Conservation (phyloP, 2,797 vertebrate species). For the Gallirallus australis region DNA sequence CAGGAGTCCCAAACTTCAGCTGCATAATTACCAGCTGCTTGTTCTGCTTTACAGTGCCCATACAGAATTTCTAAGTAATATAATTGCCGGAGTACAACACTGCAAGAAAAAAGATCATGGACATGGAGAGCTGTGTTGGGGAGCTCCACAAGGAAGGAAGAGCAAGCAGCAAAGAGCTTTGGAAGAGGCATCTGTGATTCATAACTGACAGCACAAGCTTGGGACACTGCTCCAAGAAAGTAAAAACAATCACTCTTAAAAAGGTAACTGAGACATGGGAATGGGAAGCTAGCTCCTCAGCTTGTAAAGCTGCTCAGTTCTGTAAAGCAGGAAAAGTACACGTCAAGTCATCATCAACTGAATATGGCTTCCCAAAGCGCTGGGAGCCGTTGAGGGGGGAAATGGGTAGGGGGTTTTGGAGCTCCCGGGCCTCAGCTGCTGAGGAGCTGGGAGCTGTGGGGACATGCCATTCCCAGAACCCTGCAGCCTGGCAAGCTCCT, state of each 20-base stretch:
- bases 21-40: neutral
- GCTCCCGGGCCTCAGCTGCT: fast-evolving
- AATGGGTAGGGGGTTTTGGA: neutral
- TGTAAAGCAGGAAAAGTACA: neutral
- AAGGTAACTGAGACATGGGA: neutral
- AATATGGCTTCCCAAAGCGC: neutral
- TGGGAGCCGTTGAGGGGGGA: neutral
- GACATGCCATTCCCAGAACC: neutral
- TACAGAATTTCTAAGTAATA: neutral
- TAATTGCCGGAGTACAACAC: neutral
- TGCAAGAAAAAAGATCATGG: neutral
- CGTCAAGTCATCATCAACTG: neutral
- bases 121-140: neutral
- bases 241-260: neutral
- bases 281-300: neutral
- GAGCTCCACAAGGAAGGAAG: neutral
- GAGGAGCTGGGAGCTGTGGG: neutral
- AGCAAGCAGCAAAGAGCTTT: neutral
- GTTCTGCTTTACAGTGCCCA: neutral
- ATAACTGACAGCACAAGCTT: neutral
- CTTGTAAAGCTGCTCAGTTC: neutral
- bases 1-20: neutral
- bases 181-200: neutral
- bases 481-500: neutral
- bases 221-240: neutral